Base-by-base conservation (phyloP, 2,797 vertebrate species). In the Coendou prehensilis region DNA sequence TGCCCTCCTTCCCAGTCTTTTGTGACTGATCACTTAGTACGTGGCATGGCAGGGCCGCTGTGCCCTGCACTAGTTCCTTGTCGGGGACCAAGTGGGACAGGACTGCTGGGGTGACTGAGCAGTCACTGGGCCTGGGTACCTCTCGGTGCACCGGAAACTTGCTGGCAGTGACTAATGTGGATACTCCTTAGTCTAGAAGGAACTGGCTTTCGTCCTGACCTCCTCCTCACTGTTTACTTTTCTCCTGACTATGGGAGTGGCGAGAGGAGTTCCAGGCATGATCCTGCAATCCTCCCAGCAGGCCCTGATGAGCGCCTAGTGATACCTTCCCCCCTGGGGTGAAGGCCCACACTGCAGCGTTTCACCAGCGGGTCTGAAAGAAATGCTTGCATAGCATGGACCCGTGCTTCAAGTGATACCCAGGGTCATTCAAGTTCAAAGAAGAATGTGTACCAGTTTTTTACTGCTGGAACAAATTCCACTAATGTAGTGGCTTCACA, bases 111-210 rank as follows among this genome's bases (percentile, higher is more conserved):
- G 50, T 96, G 79, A 91, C 6, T 45, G 79, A 52, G 67, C 90
- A 91, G 87, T 88, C 96, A 82, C 88, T 1, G 22, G 47, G 89
- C 69, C 82, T 63, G 75, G 54, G 23, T 28, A 18, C 45, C 73
- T 86, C 82, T 67, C 52, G 86, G 88, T 89, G 56, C 73, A 47
- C 23, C 33, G 76, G 95, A 94, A 91, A 87, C 85, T 92, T 33
- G 63, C 82, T 75, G 64, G 76, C 59, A 5, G 85, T 97, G 97
- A 96, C 96, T 93, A 84, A 95, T 52, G 45, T 71, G 82, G 84
- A 80, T 17, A 63, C 59, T 85, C 67, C 82, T 61, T 71, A 33
- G 41, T 71, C 69, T 59, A 30, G 81, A 81, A 93, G 94, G 88
- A 95, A 75, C 91, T 87, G 64, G 85, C 63, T 95, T 71, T 30